Evolutionary conservation across 2,888 invertebrate species (phyloP).

Genomic region (Linyphia triangularis): DNA sequence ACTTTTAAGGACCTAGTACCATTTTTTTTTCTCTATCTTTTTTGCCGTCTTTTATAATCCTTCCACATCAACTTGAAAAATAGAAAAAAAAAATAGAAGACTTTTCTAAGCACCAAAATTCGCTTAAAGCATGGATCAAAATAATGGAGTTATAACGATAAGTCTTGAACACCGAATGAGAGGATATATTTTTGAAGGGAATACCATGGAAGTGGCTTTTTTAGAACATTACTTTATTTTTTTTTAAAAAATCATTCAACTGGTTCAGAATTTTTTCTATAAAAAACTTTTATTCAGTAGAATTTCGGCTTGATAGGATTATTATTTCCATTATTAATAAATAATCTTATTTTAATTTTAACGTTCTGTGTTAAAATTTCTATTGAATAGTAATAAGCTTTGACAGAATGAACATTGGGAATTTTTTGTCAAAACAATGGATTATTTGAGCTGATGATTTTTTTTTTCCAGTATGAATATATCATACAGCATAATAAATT

Average conservation of each 20-base stretch:
- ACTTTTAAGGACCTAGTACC: conserved; percentile 46
- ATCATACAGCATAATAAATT: too few species aligned
- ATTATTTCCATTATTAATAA: background rate
- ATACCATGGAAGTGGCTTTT: conserved; percentile 13
- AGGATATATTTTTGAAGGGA: background rate
- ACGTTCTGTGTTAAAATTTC: too few species aligned
- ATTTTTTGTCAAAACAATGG: too few species aligned
- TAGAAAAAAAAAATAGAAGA: conserved; percentile 31
- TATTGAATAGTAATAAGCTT: too few species aligned
- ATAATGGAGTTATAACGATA: conserved; percentile 62
- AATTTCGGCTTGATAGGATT: background rate
- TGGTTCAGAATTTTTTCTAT: background rate
- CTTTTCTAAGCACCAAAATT: conserved; percentile 13
- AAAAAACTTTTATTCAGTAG: background rate
- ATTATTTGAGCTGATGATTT: too few species aligned
- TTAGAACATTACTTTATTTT: background rate
- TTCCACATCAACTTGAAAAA: conserved; percentile 51
- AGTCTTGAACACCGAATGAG: conserved; percentile 26
- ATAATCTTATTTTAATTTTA: conserved; percentile 21
- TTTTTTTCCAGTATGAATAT: too few species aligned
- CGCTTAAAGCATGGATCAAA: conserved; percentile 37
- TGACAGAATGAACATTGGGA: too few species aligned
- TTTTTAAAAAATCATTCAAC: background rate
- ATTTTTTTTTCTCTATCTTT: background rate
- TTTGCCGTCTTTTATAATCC: conserved; percentile 37